Base-by-base conservation (phyloP, 1,140 invertebrate genomes). In the Zaprionus tsacasi region DNA sequence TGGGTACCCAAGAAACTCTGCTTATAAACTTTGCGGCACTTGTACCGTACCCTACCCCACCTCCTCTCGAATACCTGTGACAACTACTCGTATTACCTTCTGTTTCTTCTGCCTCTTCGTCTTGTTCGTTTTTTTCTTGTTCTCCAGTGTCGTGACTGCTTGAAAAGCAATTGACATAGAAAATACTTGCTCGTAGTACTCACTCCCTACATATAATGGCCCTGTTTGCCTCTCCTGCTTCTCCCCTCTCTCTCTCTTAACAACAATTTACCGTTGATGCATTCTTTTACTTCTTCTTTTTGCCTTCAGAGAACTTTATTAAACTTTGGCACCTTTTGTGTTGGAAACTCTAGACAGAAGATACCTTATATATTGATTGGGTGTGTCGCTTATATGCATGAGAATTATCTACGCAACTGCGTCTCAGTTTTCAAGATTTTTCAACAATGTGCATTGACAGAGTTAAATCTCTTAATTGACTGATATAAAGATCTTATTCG, bases 161-260 rank as follows among this genome's bases (percentile, higher is more conserved):
- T 74, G 64, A 73, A 69, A 70, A 75, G 66, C 76, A 78, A 78
- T 78, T 78, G 76, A 78, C 76, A 78, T 75, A 78, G 65, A 78
- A 78, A 74, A 69, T 74, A 59, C 70, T 68, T 63, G 52, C 59
- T 64, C 45, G 58, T 61, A 74, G 76, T 75, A 73, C 71, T 69
- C 66, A 73, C 71, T 69, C 66, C 25, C 21, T 21, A 21, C 21
- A 21, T 57, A 55, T 61, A 66, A 50, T 43, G 48, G 58, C 33
- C 43, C 13, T 40, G 38, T n/a, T 40, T 40, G 13, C 15, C 50
- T 36, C 6, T 2, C 25, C 58, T 48, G 3, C 5, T 15, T 3
- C 33, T 6, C 33, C 3, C 11, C 2, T 11, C 12, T 30, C 36
- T 17, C 13, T 11, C 50, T 48, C 21, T 59, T 40, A 3, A 54